Conservation (phyloP, 2,797 vertebrate genomes). For the Aythya fuligula region DNA sequence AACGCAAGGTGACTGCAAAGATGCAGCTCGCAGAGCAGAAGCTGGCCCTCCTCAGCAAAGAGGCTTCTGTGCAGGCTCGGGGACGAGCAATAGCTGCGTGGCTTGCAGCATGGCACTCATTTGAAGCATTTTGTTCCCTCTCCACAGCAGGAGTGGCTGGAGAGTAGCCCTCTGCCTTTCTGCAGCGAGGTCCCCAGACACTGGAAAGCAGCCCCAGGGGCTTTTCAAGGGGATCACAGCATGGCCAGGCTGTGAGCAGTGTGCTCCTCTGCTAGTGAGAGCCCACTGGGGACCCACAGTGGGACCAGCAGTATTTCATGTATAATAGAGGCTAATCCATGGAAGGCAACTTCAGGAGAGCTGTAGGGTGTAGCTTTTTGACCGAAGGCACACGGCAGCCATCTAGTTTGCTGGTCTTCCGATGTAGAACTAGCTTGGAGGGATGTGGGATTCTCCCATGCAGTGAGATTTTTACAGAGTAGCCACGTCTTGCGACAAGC, state of each 20-base stretch:
- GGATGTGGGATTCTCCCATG: background rate
- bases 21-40: background rate
- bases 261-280: background rate
- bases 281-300: background rate
- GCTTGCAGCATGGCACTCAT: background rate
- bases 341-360: slow-evolving; percentile 1
- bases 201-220: background rate
- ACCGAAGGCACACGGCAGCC: background rate
- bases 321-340: background rate
- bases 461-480: slow-evolving; percentile 29
- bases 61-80: background rate
- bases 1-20: background rate
- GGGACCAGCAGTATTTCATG: background rate
- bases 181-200: background rate
- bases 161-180: background rate
- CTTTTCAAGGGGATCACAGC: background rate
- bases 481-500: background rate
- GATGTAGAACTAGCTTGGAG: background rate
- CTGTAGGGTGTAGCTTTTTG: background rate
- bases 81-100: background rate
- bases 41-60: background rate
- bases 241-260: background rate
- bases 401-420: background rate
- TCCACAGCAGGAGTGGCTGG: background rate
- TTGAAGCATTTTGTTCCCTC: background rate